Percentiles rank a stretch among this genome's conserved stretches.
phyloP scores from a whole-genome alignment of 2,888 invertebrate genomes.

The Cyrtodaria siliqua region DNA sequence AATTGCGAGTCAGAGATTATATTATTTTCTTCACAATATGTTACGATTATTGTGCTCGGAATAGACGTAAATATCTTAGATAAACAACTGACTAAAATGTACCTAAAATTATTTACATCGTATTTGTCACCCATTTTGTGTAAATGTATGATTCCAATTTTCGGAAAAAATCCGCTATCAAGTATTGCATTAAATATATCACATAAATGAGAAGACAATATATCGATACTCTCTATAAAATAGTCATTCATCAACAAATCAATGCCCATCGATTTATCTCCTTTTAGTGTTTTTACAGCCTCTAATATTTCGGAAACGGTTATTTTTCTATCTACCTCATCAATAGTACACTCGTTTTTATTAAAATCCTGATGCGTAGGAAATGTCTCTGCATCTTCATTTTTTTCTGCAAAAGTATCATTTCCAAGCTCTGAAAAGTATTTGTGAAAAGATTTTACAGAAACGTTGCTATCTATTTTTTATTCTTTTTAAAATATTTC shows the following conservation, averaged over 20 bases:
- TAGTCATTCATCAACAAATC: slow-evolving; percentile 32
- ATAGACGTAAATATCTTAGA: too few relatives aligned
- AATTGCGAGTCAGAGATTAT: too few relatives aligned
- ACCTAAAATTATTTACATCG: neutral
- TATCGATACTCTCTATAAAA: slow-evolving; percentile 19
- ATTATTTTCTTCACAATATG: too few relatives aligned
- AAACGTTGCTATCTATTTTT: too few relatives aligned
- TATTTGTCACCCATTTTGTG: neutral
- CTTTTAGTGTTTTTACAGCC: slow-evolving; percentile 18
- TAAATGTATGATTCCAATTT: neutral
- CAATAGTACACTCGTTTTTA: neutral
- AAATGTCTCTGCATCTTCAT: slow-evolving; percentile 11
- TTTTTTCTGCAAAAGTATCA: slow-evolving; percentile 12
- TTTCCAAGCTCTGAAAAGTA: slow-evolving; percentile 3
- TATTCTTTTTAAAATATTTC: too few relatives aligned
- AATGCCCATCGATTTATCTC: slow-evolving; percentile 4
- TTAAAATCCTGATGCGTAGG: slow-evolving; percentile 4
- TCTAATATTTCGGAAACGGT: slow-evolving; percentile 6
- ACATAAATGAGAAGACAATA: slow-evolving; percentile 5
- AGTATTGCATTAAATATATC: slow-evolving; percentile 26
- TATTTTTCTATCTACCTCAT: slow-evolving; percentile 16
- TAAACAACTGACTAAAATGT: too few relatives aligned
- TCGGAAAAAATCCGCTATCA: slow-evolving; percentile 11
- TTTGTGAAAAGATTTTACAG: too few relatives aligned
- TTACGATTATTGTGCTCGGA: too few relatives aligned